Evolutionary conservation across 2,113 vertebrate species (phyloP), one percentile per base, ranked within the genome.

Genomic region (Oryzias celebensis): DNA sequence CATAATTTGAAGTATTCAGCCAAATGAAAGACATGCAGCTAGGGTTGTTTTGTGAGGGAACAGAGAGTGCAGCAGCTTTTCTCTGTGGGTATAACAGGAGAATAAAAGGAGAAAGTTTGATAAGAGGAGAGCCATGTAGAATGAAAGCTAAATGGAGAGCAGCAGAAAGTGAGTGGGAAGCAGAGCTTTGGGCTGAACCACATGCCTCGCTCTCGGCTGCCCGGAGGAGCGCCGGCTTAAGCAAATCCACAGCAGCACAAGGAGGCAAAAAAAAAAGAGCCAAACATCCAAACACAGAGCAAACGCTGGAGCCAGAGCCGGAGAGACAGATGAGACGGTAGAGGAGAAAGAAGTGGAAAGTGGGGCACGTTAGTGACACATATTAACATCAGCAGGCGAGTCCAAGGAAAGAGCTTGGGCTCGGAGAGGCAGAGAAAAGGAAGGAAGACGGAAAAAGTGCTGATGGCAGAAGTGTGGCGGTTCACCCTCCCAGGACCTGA

Each of bases 331-430:
- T 53, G 7, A 52, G 46, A 67, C 23, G n/a, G 16, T 17, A 45
- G 48, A 56, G 47, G 52, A 62, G 45, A 17, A 48, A 71, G 65
- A 47, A 26, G 2, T 62, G 52, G 66, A 77, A 83, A 73, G 67
- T 79, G 85, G 82, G 70, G 55, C 73, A 82, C n/a, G 72, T 84
- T 65, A 81, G 75, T 73, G 65, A 65, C 71, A 81, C 23, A 31
- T 45, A 52, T 68, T 77, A 76, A 73, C 43, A 77, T 77, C 68
- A 3, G 48, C 59, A 70, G 58, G 36, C 36, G 31, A 46, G 52
- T 64, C 65, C 14, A 43, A 68, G 48, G 46, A 52, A 71, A 52
- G 53, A 44, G 28, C 14, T 57, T 42, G 26, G 26, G 26, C 26
- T 36, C 8, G 36, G 45, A 22, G 45, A 45, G 20, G 51, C 57